Evolutionary conservation across 2,113 vertebrate species (phyloP), one percentile per base, ranked within the genome.

Genomic region (Isichthys henryi): DNA sequence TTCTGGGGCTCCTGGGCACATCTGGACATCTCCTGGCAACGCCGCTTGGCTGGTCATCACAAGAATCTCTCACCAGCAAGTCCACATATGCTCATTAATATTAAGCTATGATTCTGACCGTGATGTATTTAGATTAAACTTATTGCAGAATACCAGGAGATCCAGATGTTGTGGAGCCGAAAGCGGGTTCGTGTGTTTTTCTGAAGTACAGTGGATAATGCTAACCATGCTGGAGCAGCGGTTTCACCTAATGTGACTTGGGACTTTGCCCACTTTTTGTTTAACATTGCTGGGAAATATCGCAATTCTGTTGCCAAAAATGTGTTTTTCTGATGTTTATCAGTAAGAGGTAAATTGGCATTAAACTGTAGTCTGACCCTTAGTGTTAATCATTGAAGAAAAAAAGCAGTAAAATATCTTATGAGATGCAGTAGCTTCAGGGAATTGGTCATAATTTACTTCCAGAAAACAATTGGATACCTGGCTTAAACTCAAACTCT

Each of bases 321-420:
- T 84, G 45, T 84, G 82, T 84, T 84, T 84, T 84, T 84, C 82
- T 88, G 53, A 66, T n/a, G 87, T 88, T 43, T 27, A 66, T 88
- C 87, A 88, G 82, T 48, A 48, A 84, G 8, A 48, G 19, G 45
- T 48, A 84, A 83, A 83, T 46, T 83, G 21, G 15, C 39, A 83
- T 46, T 83, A 83, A 23, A 48, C 45, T 84, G 82, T n/a, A n/a
- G 43, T 23, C 82, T 84, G 82, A 84, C 21, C 82, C 8, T 48
- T 13, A n/a, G 43, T n/a, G 45, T 88, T 70, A 88, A 88, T 62
- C 15, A 53, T 17, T 86, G n/a, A n/a, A n/a, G 84, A 53, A 88
- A 13, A 23, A 43, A 88, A 43, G 5, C 8, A 45, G 52, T 21
- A 39, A 62, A 88, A 66, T 39, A 27, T 10, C 4, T 43, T 43